Percentiles rank a stretch among this genome's conserved stretches.
Conservation (phyloP, 2,888 invertebrate genomes). For the Coelinius sp. region DNA sequence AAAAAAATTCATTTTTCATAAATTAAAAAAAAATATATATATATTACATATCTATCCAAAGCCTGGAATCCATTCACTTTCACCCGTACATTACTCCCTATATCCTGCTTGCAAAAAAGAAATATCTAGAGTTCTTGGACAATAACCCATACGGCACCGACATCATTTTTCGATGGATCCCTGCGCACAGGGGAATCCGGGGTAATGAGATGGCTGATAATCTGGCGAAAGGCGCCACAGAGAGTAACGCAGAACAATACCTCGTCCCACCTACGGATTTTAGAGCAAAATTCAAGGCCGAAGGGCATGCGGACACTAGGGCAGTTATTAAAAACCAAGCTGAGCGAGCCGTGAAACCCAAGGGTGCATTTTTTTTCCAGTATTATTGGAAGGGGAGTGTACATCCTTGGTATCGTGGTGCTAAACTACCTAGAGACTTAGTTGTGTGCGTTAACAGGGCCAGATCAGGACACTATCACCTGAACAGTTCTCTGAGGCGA, state of each 20-base stretch:
- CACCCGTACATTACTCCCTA: slow-evolving; percentile 25
- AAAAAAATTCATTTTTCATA: neutral
- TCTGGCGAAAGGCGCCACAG: slow-evolving; percentile 29
- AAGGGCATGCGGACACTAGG: slow-evolving; percentile 12
- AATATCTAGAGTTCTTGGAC: neutral
- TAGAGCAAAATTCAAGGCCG: neutral
- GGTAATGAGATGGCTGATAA: slow-evolving; percentile 38
- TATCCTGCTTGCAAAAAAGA: slow-evolving; percentile 28
- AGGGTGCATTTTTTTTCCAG: slow-evolving; percentile 29
- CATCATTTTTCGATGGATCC: slow-evolving; percentile 36
- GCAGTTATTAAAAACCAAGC: slow-evolving; percentile 1
- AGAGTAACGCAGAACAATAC: neutral
- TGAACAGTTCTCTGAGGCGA: neutral
- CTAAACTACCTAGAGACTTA: neutral
- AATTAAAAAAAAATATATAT: too few species aligned
- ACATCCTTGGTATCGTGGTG: slow-evolving; percentile 21
- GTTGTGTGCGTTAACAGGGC: slow-evolving; percentile 16
- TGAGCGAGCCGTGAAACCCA: neutral
- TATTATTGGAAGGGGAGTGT: neutral
- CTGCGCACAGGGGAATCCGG: slow-evolving; percentile 33
- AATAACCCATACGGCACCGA: neutral
- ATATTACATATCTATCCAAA: too few species aligned
- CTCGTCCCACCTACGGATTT: slow-evolving; percentile 30
- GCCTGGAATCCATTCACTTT: slow-evolving; percentile 17
- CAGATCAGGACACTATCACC: neutral